Conservation (phyloP, 2,797 vertebrate genomes). For the Tamandua tetradactyla region DNA sequence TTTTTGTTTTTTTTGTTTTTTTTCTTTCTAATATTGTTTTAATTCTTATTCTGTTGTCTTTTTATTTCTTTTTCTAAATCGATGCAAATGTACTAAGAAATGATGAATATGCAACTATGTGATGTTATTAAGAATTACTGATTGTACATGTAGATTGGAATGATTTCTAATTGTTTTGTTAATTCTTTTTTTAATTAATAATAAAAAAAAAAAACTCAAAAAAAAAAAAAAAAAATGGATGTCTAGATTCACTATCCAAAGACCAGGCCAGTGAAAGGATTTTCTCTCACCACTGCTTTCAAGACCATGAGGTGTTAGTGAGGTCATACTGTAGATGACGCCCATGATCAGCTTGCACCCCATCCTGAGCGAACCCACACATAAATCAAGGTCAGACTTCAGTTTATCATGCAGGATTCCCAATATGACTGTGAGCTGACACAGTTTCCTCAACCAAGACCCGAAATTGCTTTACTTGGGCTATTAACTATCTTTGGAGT, state of each 20-base stretch:
- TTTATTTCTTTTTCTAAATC: too few species aligned
- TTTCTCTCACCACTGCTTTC: neutral
- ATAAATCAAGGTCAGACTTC: neutral
- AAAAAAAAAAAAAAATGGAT: neutral
- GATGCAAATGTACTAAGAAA: too few species aligned
- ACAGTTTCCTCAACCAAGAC: neutral
- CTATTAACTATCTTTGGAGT: slow-evolving; percentile 17
- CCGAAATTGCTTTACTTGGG: neutral
- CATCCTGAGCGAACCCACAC: neutral
- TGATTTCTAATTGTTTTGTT: too few species aligned
- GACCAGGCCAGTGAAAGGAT: neutral
- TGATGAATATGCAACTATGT: too few species aligned
- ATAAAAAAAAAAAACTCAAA: too few species aligned
- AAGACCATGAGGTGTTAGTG: neutral
- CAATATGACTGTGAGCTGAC: neutral
- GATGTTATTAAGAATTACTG: too few species aligned
- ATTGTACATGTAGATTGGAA: too few species aligned
- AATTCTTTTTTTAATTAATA: too few species aligned
- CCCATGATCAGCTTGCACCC: neutral
- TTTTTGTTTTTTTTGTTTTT: too few species aligned
- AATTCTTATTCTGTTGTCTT: too few species aligned
- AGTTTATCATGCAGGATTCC: neutral
- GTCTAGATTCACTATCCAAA: neutral
- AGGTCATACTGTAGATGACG: neutral
- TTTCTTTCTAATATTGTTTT: too few species aligned